phyloP scores from a whole-genome alignment of 1,140 invertebrate species.

The Ceratina calcarata region DNA sequence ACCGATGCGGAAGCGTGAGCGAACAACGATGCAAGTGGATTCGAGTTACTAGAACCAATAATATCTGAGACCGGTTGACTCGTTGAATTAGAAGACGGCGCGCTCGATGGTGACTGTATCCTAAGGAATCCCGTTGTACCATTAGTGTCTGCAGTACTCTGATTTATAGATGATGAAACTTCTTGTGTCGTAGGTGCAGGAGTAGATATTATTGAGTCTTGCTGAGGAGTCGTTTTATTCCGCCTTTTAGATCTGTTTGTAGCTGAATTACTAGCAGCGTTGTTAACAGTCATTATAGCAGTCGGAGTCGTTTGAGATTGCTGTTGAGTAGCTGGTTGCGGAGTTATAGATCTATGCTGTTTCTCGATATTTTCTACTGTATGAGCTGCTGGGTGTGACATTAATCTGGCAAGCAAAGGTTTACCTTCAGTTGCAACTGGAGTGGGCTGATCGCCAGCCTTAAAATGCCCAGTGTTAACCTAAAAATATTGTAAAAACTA shows the following conservation, averaged over 20 bases:
- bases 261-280: constrained; percentile 25
- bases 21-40: constrained; percentile 70
- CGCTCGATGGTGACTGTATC: constrained; percentile 76
- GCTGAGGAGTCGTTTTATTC: constrained; percentile 57
- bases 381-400: constrained; percentile 89
- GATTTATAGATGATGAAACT: constrained; percentile 43
- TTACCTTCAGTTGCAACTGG: constrained; percentile 78
- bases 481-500: constrained; percentile 41
- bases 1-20: constrained; percentile 59
- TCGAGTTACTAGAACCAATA: constrained; percentile 46
- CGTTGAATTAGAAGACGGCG: constrained; percentile 48
- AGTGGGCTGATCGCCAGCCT: constrained; percentile 76
- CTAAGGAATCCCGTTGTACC: constrained; percentile 74
- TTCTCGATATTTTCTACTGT: constrained; percentile 94
- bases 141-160: constrained; percentile 66
- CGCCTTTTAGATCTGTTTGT: constrained; percentile 68
- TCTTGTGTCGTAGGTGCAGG: constrained; percentile 57
- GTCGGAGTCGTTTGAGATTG: constrained; percentile 59
- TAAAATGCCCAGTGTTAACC: constrained; percentile 77
- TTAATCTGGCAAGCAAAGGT: constrained; percentile 85
- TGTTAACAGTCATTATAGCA: constrained; percentile 54
- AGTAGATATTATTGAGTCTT: constrained; percentile 59
- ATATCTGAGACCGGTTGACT: constrained; percentile 58
- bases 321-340: constrained; percentile 76
- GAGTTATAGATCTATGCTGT: constrained; percentile 88